These are phyloP conservation scores for Oryzias woworae DNA, from an alignment of 2,113 vertebrate genomes.

Conservation along the genomic window DNA sequence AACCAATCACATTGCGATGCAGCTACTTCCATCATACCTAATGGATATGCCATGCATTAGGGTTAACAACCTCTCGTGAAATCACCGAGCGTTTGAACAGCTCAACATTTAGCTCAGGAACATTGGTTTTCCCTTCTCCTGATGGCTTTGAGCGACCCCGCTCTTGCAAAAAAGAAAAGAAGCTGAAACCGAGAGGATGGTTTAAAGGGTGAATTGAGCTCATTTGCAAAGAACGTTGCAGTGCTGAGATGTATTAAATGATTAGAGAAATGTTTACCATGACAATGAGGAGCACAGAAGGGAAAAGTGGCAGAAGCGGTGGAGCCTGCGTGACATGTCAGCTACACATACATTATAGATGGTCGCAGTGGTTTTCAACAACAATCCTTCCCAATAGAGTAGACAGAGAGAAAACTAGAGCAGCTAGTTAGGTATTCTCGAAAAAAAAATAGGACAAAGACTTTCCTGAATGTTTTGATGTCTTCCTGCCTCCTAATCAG, in stretches of 20 bases:
- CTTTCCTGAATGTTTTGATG: slow-evolving; percentile 5
- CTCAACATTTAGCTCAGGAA: slow-evolving; percentile 63
- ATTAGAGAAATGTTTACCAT: slow-evolving; percentile 27
- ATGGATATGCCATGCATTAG: slow-evolving; percentile 65
- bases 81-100: slow-evolving; percentile 51
- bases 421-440: slow-evolving; percentile 15
- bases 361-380: slow-evolving; percentile 43
- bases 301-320: slow-evolving; percentile 2
- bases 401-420: slow-evolving; percentile 39
- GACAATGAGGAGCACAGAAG: slow-evolving; percentile 10
- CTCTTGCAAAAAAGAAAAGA: slow-evolving; percentile 31
- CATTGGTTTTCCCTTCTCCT: slow-evolving; percentile 54
- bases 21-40: slow-evolving; percentile 67
- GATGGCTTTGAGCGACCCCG: slow-evolving; percentile 29
- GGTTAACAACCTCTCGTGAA: slow-evolving; percentile 67
- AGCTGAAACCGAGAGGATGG: slow-evolving; percentile 14
- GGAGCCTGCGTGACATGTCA: slow-evolving; percentile 51
- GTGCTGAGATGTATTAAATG: slow-evolving; percentile 21
- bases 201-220: slow-evolving; percentile 41
- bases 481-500: slow-evolving; percentile 27
- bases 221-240: slow-evolving; percentile 29
- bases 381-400: slow-evolving; percentile 24
- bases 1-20: slow-evolving; percentile 61
- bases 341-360: slow-evolving; percentile 57
- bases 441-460: slow-evolving; percentile 45